These are phyloP conservation scores for Copidosoma floridanum DNA, from an alignment of 1,140 invertebrate genomes.

Conservation along the genomic window DNA sequence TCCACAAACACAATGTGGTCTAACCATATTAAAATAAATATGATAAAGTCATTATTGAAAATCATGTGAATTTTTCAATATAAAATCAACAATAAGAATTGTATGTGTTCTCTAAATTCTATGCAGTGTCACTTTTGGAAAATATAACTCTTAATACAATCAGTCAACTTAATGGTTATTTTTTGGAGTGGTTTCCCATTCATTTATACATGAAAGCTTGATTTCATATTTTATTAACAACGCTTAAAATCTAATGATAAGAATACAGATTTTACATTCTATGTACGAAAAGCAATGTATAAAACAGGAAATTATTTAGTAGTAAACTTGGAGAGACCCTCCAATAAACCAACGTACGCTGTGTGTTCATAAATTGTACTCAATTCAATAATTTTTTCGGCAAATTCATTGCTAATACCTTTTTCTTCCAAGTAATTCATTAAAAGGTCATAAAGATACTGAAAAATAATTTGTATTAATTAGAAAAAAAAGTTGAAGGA, in stretches of 20 bases:
- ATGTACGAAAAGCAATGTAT: constrained; percentile 12
- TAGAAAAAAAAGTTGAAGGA: too few species aligned
- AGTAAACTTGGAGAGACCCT: constrained; percentile 82
- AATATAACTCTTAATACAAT: too few species aligned
- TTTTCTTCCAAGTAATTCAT: constrained; percentile 94
- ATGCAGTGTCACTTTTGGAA: too few species aligned
- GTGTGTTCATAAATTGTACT: constrained; percentile 88
- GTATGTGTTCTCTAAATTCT: too few species aligned
- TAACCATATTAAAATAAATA: not conserved
- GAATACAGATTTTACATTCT: constrained; percentile 23
- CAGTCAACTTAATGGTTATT: too few species aligned
- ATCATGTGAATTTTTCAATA: too few species aligned
- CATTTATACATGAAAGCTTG: too few species aligned
- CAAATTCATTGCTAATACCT: constrained; percentile 88
- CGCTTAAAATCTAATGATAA: constrained; percentile 19
- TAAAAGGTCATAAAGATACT: constrained; percentile 90
- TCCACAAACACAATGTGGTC: not conserved
- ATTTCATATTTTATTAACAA: constrained; percentile 26
- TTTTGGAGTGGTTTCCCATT: not conserved
- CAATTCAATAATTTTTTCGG: constrained; percentile 79
- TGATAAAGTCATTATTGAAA: too few species aligned
- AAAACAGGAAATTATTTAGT: constrained; percentile 48
- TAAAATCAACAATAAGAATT: too few species aligned
- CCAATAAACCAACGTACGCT: constrained; percentile 81
- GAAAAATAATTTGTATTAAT: constrained; percentile 47